phyloP scores from a whole-genome alignment of 2,888 invertebrate species.

The Eupithecia pulchellata region DNA sequence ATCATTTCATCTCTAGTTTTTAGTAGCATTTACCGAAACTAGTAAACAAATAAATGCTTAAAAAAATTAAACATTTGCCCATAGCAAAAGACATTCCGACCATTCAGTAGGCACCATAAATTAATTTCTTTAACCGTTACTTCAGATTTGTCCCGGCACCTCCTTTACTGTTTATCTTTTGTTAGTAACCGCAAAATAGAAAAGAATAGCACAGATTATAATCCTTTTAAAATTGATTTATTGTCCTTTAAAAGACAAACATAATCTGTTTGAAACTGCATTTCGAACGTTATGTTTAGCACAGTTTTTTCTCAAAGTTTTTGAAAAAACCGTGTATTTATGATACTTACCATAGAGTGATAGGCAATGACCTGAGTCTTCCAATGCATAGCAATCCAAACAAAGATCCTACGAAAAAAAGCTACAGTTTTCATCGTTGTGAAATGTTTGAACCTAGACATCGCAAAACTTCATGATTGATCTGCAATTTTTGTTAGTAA shows the following conservation, averaged over 20 bases:
- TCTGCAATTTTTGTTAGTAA: too few species aligned
- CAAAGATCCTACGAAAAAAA: too few species aligned
- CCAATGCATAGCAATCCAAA: not conserved
- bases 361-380: not conserved
- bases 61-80: conserved; percentile 26
- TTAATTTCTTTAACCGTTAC: conserved; percentile 59
- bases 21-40: not conserved
- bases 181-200: conserved; percentile 54
- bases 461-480: too few species aligned
- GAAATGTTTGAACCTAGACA: too few species aligned
- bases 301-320: too few species aligned
- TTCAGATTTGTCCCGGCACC: conserved; percentile 60
- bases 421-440: too few species aligned
- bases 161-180: conserved; percentile 45
- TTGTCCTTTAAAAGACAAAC: conserved; percentile 45
- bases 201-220: conserved; percentile 68
- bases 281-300: conserved; percentile 36
- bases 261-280: conserved; percentile 41
- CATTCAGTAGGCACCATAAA: conserved; percentile 56
- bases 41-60: not conserved
- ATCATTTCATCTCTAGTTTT: not conserved
- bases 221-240: conserved; percentile 73
- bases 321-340: not conserved
- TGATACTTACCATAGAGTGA: not conserved
- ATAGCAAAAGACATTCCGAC: conserved; percentile 38